Conservation (phyloP, 1,140 invertebrate species). For the silkworm (Bombyx mori) region ASM3026992v2 NC_085112.1:11992501-11993000, state of each 20-base stretch:
- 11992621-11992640: constrained; percentile 17
- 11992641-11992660: constrained; percentile 10
- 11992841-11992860: constrained; percentile 15
- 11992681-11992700: constrained; percentile 6
- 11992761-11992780: constrained; percentile 36
- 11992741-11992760: constrained; percentile 3
- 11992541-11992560: too few species aligned
- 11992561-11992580: not conserved
- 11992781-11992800: constrained; percentile 10
- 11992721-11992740: constrained; percentile 21
- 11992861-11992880: constrained; percentile 25
- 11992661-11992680: constrained; percentile 6
- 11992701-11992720: constrained; percentile 1
- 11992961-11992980: constrained; percentile 7
- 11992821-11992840: constrained; percentile 2
- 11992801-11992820: constrained; percentile 14
- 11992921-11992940: constrained; percentile 13
- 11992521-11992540: too few species aligned
- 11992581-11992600: too few species aligned
- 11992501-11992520: too few species aligned
- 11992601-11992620: constrained; percentile 9
- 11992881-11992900: constrained; percentile 25
- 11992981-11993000: constrained; percentile 3
- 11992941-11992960: constrained; percentile 9
- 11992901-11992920: constrained; percentile 12